Base-by-base conservation (phyloP, 2,797 vertebrate species). In the Poeciliopsis paucimaculata region DNA sequence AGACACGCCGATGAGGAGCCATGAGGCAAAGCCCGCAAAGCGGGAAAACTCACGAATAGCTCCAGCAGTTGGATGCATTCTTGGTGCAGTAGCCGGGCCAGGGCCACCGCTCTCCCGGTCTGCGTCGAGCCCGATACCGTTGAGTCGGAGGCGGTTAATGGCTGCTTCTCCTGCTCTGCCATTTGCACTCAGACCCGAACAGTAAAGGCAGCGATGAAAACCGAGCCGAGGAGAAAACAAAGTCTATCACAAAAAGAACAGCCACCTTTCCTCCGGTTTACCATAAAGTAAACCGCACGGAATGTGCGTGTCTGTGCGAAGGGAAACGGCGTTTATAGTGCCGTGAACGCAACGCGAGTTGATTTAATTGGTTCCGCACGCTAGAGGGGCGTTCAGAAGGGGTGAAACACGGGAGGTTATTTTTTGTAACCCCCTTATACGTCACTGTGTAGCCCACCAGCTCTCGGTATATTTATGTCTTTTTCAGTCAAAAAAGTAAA, bases 21-120 rank as follows among this genome's bases (percentile, higher is more conserved):
- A 12, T 2, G 18, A 68, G 20, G 36, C 36, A 23, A 10, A 68
- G 36, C 64, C 60, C 4, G 16, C 12, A 12, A 18, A 47, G 28
- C 47, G 34, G 23, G 31, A 64, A 28, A 90, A 95, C 96, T 96
- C 90, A 96, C 95, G 76, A 94, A 96, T 34, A 96, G 83, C 88
- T 94, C 89, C 64, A 96, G 92, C 57, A 96, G 89, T 18, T 49
- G 76, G 1, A 72, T 79, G 46, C 95, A 94, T 74, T 96, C 96
- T 16, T 83, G 72, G 83, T 93, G 94, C 76, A 96, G 78, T 0
- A 95, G 83, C 60, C 93, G 94, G 15, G 95, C 95, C 0, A 96
- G 87, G n/a, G 83, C 81, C 73, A 91, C 94, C 34, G 95, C 95
- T 85, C 88, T 88, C 46, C 60, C 90, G 11, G 94, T 92, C 46